phyloP scores from a whole-genome alignment of 1,140 invertebrate genomes.

The Brachionus calyciflorus region DNA sequence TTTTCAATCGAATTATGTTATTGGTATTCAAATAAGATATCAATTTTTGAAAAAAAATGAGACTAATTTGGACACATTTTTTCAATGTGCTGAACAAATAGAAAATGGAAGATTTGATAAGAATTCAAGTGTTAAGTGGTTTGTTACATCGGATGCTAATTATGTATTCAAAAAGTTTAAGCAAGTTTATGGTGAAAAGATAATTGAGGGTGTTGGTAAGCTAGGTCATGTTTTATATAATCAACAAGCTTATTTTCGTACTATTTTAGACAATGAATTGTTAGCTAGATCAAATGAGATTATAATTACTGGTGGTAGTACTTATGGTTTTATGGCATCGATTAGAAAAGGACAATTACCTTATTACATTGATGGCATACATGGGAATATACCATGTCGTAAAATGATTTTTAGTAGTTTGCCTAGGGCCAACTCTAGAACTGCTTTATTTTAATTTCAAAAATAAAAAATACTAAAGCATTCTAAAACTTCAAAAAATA shows the following conservation, averaged over 20 bases:
- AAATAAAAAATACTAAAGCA: too few species aligned
- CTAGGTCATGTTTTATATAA: neutral
- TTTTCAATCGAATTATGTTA: neutral
- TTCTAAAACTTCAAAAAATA: too few species aligned
- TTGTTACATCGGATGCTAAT: neutral
- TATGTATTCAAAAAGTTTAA: neutral
- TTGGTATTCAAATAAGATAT: constrained; percentile 14
- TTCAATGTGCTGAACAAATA: neutral
- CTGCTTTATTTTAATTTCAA: constrained; percentile 14
- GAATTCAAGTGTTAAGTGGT: neutral
- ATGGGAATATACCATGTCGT: neutral
- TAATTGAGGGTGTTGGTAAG: constrained; percentile 11
- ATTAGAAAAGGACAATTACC: neutral
- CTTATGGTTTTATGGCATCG: neutral
- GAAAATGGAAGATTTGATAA: neutral
- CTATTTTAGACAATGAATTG: neutral
- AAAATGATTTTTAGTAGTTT: neutral
- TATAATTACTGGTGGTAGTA: constrained; percentile 12
- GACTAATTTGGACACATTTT: neutral
- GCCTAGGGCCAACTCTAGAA: neutral
- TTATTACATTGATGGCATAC: neutral
- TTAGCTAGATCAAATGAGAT: constrained; percentile 1
- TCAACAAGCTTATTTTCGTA: neutral
- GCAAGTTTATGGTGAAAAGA: neutral
- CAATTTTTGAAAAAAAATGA: constrained; percentile 31